Conservation (phyloP, 2,797 vertebrate genomes). For the Melanotaenia maccullochi region DNA sequence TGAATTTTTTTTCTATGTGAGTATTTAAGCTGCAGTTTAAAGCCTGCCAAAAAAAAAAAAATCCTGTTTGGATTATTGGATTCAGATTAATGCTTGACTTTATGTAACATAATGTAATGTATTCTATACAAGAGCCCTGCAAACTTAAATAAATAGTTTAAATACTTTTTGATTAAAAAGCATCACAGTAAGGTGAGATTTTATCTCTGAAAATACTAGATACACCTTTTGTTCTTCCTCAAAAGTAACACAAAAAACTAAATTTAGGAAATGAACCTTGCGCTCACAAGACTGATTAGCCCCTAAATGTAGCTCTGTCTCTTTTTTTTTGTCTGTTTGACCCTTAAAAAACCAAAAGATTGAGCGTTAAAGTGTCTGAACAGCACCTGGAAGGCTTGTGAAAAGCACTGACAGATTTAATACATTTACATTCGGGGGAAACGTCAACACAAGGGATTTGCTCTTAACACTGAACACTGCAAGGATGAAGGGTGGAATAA, state of each 20-base stretch:
- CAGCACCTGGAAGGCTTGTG: slow-evolving; percentile 68
- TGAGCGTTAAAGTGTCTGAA: slow-evolving; percentile 60
- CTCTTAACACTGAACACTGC: slow-evolving; percentile 71
- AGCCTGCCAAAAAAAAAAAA: slow-evolving; percentile 49
- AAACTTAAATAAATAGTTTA: background rate
- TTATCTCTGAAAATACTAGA: slow-evolving; percentile 5
- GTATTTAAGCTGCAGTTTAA: slow-evolving; percentile 59
- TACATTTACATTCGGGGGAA: slow-evolving; percentile 70
- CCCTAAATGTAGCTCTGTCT: slow-evolving; percentile 19
- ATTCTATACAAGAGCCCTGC: slow-evolving; percentile 1
- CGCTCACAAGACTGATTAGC: slow-evolving; percentile 22
- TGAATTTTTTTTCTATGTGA: slow-evolving; percentile 62
- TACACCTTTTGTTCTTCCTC: background rate
- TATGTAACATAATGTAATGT: slow-evolving; percentile 26
- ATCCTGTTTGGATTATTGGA: slow-evolving; percentile 61
- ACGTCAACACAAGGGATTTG: slow-evolving; percentile 72
- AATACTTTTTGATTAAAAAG: background rate
- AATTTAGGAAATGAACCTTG: slow-evolving; percentile 17
- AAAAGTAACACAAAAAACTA: slow-evolving; percentile 10
- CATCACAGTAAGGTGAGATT: background rate
- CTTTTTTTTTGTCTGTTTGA: slow-evolving; percentile 40
- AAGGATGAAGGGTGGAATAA: slow-evolving; percentile 75
- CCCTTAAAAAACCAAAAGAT: slow-evolving; percentile 28
- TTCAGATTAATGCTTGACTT: slow-evolving; percentile 63
- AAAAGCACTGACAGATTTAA: slow-evolving; percentile 73